Evolutionary conservation across 2,113 vertebrate genomes (phyloP).

Genomic region (Salvelinus alpinus): DNA sequence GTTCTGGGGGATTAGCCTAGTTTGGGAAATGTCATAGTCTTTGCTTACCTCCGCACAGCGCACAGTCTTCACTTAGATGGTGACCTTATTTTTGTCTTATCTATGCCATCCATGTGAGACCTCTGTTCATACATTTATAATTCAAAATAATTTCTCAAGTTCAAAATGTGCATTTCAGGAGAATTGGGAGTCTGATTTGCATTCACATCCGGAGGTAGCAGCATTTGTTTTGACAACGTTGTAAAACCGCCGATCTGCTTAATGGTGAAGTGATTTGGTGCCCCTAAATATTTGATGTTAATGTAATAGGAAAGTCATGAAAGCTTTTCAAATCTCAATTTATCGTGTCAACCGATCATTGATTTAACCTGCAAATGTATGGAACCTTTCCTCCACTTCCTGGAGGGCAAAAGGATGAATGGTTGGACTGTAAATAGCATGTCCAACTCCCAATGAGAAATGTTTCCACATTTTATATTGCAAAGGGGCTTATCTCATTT

Average conservation of each 20-base stretch:
- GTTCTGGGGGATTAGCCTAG: slow-evolving; percentile 69
- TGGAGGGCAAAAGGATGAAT: slow-evolving; percentile 34
- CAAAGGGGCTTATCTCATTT: slow-evolving; percentile 67
- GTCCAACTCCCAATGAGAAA: slow-evolving; percentile 51
- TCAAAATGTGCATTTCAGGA: neutral
- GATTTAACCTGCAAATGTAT: slow-evolving; percentile 67
- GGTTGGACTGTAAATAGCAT: slow-evolving; percentile 47
- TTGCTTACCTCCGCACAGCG: slow-evolving; percentile 61
- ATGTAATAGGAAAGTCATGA: slow-evolving; percentile 65
- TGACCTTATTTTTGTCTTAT: slow-evolving; percentile 72
- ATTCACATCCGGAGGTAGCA: neutral
- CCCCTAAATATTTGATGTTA: slow-evolving; percentile 69
- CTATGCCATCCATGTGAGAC: slow-evolving; percentile 64
- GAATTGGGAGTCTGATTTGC: slow-evolving; percentile 23
- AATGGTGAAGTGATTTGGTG: slow-evolving; percentile 51
- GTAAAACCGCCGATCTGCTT: slow-evolving; percentile 33
- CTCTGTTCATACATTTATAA: slow-evolving; percentile 51
- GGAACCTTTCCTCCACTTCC: slow-evolving; percentile 35
- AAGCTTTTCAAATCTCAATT: slow-evolving; percentile 65
- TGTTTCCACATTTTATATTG: slow-evolving; percentile 63
- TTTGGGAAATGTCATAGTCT: slow-evolving; percentile 72
- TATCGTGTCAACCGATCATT: slow-evolving; percentile 60
- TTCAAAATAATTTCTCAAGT: slow-evolving; percentile 42
- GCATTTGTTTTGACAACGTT: slow-evolving; percentile 44
- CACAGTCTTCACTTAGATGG: slow-evolving; percentile 60